Conservation (phyloP, 1,140 invertebrate species). For the Drosophila jambulina region DNA sequence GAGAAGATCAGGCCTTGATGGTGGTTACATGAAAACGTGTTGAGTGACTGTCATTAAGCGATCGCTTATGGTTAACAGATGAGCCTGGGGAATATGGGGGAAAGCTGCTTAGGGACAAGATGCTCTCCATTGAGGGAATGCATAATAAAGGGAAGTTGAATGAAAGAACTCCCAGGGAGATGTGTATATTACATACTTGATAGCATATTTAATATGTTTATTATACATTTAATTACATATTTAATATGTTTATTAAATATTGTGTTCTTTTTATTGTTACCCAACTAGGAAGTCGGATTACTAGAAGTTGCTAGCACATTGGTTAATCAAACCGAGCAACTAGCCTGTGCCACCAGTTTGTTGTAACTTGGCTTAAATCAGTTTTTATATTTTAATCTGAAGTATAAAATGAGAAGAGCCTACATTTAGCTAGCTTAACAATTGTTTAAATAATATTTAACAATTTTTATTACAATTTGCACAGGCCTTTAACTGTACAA, state of each 20-base stretch:
- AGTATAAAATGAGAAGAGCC: no score
- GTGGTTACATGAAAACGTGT: conserved; percentile 49
- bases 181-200: not conserved
- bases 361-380: not conserved
- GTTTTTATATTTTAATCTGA: not conserved
- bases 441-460: no score
- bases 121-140: not conserved
- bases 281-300: not conserved
- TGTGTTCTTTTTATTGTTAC: not conserved
- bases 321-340: not conserved
- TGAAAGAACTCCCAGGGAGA: not conserved
- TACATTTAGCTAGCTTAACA: no score
- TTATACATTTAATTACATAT: not conserved
- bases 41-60: conserved; percentile 29
- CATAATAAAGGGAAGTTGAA: no score
- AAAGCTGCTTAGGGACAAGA: conserved; percentile 23
- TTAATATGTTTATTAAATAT: no score
- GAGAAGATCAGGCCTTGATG: conserved; percentile 37
- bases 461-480: no score
- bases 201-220: not conserved
- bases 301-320: not conserved
- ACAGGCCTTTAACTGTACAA: no score
- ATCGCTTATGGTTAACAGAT: conserved; percentile 8
- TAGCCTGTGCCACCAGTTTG: not conserved
- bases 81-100: conserved; percentile 26